Conservation (phyloP, 2,888 invertebrate species). For the Desoria tigrina region DNA sequence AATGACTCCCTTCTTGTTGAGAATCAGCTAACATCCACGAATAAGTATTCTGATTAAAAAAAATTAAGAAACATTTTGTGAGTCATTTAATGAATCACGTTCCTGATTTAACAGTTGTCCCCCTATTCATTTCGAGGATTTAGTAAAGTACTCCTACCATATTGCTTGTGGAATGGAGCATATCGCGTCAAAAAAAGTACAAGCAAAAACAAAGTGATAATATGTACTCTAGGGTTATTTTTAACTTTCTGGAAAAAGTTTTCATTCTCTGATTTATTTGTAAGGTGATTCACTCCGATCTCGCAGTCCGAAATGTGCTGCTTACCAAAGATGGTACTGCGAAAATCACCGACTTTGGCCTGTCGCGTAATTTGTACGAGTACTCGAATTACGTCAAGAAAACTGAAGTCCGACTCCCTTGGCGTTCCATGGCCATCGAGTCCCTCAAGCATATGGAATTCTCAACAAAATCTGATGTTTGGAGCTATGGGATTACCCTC, state of each 20-base stretch:
- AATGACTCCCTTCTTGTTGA: not conserved
- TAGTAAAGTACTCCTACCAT: slow-evolving; percentile 16
- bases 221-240: too few species aligned
- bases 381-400: slow-evolving; percentile 28
- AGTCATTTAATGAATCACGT: too few species aligned
- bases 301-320: slow-evolving; percentile 23
- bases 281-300: slow-evolving; percentile 18
- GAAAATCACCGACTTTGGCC: slow-evolving; percentile 29
- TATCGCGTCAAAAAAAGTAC: slow-evolving; percentile 22
- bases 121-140: not conserved
- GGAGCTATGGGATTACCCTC: slow-evolving; percentile 18
- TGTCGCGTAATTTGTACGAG: slow-evolving; percentile 23
- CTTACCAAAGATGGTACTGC: not conserved
- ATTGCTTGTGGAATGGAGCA: slow-evolving; percentile 30
- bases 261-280: not conserved
- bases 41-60: not conserved
- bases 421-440: slow-evolving; percentile 28
- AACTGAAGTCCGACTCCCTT: slow-evolving; percentile 25
- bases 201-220: too few species aligned
- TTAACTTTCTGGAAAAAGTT: too few species aligned
- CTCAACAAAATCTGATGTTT: slow-evolving; percentile 19
- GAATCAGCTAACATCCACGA: not conserved
- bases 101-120: too few species aligned
- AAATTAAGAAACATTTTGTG: not conserved
- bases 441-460: slow-evolving; percentile 18